These are phyloP conservation scores for Sepiola atlantica DNA, from an alignment of 2,888 invertebrate genomes.

Conservation along the genomic window DNA sequence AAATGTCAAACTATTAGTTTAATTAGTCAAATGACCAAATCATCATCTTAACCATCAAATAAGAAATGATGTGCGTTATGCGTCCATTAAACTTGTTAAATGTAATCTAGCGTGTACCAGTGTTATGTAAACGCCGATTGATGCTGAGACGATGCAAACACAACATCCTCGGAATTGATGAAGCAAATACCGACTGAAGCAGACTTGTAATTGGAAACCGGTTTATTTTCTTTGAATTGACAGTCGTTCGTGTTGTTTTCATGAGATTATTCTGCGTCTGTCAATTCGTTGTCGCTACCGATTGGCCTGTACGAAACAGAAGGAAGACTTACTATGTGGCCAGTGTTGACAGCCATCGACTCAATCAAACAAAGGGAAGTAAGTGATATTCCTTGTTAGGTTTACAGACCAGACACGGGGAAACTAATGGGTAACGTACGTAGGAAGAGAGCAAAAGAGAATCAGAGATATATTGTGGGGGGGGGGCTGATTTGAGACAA, in stretches of 20 bases:
- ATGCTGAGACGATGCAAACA: not conserved
- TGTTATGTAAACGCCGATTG: too few species aligned
- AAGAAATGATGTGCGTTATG: too few species aligned
- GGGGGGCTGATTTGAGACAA: too few species aligned
- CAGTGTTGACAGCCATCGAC: not conserved
- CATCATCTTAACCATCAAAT: too few species aligned
- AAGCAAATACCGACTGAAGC: not conserved
- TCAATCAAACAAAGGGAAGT: not conserved
- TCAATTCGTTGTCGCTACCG: not conserved
- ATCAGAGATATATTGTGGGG: not conserved
- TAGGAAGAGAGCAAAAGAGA: not conserved
- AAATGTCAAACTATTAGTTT: too few species aligned
- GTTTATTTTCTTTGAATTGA: not conserved
- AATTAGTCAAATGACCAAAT: too few species aligned
- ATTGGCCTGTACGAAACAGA: not conserved
- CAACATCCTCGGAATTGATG: not conserved
- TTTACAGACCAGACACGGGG: not conserved
- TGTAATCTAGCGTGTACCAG: too few species aligned
- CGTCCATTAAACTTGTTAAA: too few species aligned
- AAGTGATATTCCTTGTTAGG: not conserved
- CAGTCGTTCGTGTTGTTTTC: not conserved
- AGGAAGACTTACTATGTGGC: not conserved
- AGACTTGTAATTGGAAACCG: not conserved
- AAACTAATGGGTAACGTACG: too few species aligned
- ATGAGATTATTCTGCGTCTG: constrained; percentile 8